Evolutionary conservation across 2,797 vertebrate genomes (phyloP).

Genomic region (Channa striata): DNA sequence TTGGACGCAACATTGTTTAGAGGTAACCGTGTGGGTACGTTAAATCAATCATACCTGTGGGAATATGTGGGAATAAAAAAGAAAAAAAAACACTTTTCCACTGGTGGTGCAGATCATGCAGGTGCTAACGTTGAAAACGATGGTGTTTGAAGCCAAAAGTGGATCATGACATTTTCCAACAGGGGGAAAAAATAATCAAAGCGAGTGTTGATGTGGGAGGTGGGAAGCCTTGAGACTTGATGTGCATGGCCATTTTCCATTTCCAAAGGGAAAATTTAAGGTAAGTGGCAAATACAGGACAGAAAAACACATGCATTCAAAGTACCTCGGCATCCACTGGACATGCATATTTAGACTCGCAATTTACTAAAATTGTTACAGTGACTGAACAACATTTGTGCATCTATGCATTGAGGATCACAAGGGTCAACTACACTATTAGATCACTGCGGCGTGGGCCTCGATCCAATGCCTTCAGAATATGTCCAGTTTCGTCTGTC

Average conservation of each 20-base stretch:
- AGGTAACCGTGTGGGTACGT: too few relatives aligned
- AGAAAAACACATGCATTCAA: conserved; percentile 12
- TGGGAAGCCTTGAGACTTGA: background rate
- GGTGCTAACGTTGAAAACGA: conserved; percentile 20
- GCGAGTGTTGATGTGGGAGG: conserved; percentile 16
- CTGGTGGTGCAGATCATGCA: conserved; percentile 6
- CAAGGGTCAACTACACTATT: conserved; percentile 37
- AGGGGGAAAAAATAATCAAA: conserved; percentile 1
- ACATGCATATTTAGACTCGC: conserved; percentile 31
- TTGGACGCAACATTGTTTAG: background rate
- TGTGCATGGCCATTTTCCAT: background rate
- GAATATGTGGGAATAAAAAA: background rate
- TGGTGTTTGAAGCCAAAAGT: conserved; percentile 2
- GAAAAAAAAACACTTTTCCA: too few relatives aligned
- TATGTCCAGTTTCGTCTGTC: background rate
- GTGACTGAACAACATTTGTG: conserved; percentile 18
- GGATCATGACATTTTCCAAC: conserved; percentile 7
- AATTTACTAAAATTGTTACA: background rate
- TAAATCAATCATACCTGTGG: background rate
- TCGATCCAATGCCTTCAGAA: conserved; percentile 33
- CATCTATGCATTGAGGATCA: conserved; percentile 27
- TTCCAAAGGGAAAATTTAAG: background rate
- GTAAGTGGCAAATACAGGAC: conserved; percentile 8
- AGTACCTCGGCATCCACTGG: background rate
- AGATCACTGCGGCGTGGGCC: conserved; percentile 28